Percentiles rank a stretch among this genome's conserved stretches.
Conservation (phyloP, 2,888 invertebrate species). For the Hoplodrina ambigua region DNA sequence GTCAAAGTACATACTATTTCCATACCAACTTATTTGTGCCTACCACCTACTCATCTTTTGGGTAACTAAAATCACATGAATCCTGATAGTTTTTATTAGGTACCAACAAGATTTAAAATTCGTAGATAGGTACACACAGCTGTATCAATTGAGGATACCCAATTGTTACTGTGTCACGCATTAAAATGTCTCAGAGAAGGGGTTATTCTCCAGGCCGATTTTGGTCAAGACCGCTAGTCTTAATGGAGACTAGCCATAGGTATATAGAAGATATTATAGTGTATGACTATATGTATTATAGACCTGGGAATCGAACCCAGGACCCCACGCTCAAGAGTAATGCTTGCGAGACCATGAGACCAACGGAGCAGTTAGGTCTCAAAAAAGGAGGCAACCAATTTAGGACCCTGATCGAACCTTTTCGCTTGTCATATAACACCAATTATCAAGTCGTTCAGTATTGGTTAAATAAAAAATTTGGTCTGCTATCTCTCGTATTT, state of each 20-base stretch:
- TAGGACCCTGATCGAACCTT: neutral
- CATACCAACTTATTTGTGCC: neutral
- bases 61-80: neutral
- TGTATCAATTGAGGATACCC: no score
- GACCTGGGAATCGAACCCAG: no score
- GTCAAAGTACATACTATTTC: constrained; percentile 6
- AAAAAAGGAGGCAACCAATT: neutral
- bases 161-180: neutral
- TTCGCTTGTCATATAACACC: no score
- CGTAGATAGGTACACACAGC: neutral
- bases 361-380: neutral
- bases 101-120: neutral
- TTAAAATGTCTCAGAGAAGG: neutral
- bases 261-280: no score
- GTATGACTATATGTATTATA: no score
- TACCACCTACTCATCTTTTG: neutral
- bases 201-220: neutral
- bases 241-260: no score
- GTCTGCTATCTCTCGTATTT: neutral
- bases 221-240: no score
- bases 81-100: neutral
- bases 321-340: no score
- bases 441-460: no score
- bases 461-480: no score
- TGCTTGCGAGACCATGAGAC: no score